These are phyloP conservation scores for Eupleurogrammus muticus DNA, from an alignment of 2,797 vertebrate genomes.

Conservation along the genomic window DNA sequence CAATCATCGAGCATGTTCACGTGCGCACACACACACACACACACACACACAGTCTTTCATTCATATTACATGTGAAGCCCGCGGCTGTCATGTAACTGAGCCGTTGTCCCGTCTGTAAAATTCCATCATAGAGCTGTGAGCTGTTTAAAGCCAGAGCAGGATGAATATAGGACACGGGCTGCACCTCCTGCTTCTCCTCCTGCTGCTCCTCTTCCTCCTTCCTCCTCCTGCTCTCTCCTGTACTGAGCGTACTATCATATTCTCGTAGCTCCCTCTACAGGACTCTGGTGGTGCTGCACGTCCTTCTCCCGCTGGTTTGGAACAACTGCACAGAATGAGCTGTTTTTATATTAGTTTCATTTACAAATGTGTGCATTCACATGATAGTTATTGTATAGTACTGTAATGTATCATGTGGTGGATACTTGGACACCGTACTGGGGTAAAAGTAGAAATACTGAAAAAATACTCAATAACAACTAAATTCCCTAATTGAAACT, in stretches of 20 bases:
- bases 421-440: no score
- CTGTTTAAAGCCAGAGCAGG: conserved; percentile 64
- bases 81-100: conserved; percentile 67
- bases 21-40: conserved; percentile 11
- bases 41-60: conserved; percentile 56
- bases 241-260: conserved; percentile 44
- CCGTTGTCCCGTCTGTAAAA: conserved; percentile 73
- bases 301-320: not conserved
- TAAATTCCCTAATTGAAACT: no score
- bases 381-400: not conserved
- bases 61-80: conserved; percentile 68
- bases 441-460: no score
- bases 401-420: not conserved
- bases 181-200: conserved; percentile 40
- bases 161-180: conserved; percentile 74
- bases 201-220: conserved; percentile 24
- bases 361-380: conserved; percentile 4
- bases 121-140: conserved; percentile 55
- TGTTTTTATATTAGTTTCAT: no score
- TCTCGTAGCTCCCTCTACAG: conserved; percentile 78
- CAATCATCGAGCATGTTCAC: not conserved
- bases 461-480: no score
- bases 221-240: conserved; percentile 41
- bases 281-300: conserved; percentile 46
- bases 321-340: conserved; percentile 35